Base-by-base conservation (phyloP, 2,888 invertebrate genomes). In the Gastracanthus pulcherrimus region DNA sequence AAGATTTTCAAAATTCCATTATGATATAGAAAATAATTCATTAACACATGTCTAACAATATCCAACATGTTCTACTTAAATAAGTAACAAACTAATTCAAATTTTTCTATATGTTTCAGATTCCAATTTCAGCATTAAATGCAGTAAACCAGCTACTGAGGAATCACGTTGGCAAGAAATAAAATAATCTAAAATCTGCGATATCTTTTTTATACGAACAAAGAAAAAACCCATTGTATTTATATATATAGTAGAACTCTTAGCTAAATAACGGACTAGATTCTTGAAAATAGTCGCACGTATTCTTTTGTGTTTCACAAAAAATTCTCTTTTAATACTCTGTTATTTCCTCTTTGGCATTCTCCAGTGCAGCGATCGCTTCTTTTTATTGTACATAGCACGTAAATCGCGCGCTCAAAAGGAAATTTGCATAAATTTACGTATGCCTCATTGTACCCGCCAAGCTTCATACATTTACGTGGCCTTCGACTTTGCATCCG, bases 121-220 rank as follows among this genome's bases (percentile, higher is more conserved):
- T 95, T 85, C 95, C 95, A 79, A 94, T 95, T 87, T 94, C 94
- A 69, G 94, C 95, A 0, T 90, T 95, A 75, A 93, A 93, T 48
- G 95, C 95, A 11, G 95, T 95, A 1, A 95, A 94, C 87, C 93
- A 93, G 85, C 92, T 95, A 83, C 90, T 95, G 78, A 94, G 93
- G 85, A 94, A 94, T 87, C 93, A 93, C 70, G 89, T 89, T 29
- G 88, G 88, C 64, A 62, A 66, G 34, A 78, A 62, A 62, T 69
- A 23, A 70, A 41, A 34, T 55, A 51, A 23, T 19, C 11, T 16
- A 31, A 23, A 26, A 76, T 31, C 70, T 62, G 64, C 71, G 36
- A 70, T 62, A 69, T 6, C 2, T 78, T 70, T 34, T 67, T 70
- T 69, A 41, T 45, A 19, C 34, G 71, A 71, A 69, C 60, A 75